Evolutionary conservation across 2,113 vertebrate species (phyloP).

Genomic region (Gymnarchus niloticus): DNA sequence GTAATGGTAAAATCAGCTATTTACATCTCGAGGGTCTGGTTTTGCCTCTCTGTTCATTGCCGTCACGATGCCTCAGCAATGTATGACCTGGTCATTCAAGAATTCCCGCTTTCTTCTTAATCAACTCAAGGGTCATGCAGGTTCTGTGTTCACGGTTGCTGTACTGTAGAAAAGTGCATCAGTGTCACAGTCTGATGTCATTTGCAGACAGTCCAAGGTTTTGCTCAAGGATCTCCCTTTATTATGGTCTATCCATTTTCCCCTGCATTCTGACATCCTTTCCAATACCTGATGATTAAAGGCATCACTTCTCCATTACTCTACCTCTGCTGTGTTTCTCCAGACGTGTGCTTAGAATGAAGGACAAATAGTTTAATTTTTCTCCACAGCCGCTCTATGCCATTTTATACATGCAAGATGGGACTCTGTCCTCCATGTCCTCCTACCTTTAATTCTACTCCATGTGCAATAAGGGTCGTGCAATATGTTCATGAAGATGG

Average conservation of each 20-base stretch:
- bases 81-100: neutral
- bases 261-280: neutral
- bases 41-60: neutral
- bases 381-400: neutral
- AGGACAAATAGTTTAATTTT: neutral
- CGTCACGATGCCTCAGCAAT: neutral
- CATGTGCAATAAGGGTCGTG: no score
- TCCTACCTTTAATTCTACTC: no score
- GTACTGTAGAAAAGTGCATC: neutral
- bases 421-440: no score
- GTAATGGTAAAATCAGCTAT: neutral
- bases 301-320: neutral
- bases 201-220: neutral
- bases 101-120: neutral
- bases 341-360: neutral
- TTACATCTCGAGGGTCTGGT: neutral
- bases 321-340: neutral
- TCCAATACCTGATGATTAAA: neutral
- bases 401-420: no score
- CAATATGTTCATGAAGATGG: no score
- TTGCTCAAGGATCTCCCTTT: neutral
- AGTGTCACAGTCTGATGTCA: no score
- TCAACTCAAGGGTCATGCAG: neutral
- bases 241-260: neutral
- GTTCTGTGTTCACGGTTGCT: neutral